These are phyloP conservation scores for Morelia viridis DNA, from an alignment of 2,797 vertebrate genomes.

Conservation along the genomic window DNA sequence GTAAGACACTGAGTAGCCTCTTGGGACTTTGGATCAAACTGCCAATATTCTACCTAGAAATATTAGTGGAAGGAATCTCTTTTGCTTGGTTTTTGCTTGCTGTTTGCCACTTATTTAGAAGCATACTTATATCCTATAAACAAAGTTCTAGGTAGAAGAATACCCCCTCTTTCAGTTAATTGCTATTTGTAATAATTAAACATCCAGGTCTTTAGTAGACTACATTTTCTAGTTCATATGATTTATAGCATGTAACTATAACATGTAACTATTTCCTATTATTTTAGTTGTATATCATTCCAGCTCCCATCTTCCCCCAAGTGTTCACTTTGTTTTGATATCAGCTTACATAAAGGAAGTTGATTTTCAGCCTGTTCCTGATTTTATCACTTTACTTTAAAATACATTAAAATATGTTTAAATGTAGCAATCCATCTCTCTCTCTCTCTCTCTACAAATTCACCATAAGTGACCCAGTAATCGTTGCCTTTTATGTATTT, in stretches of 20 bases:
- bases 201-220: conserved; percentile 59
- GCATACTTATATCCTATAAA: conserved; percentile 59
- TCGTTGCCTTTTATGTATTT: conserved; percentile 51
- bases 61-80: conserved; percentile 47
- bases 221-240: conserved; percentile 58
- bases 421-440: conserved; percentile 33
- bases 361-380: conserved; percentile 50
- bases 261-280: conserved; percentile 57
- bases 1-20: background rate
- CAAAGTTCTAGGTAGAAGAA: conserved; percentile 59
- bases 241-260: conserved; percentile 59
- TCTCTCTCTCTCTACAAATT: conserved; percentile 28
- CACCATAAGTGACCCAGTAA: conserved; percentile 55
- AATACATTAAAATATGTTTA: conserved; percentile 32
- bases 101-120: conserved; percentile 55
- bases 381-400: conserved; percentile 37
- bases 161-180: conserved; percentile 64
- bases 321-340: conserved; percentile 43
- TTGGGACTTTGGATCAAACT: background rate
- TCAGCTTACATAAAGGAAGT: conserved; percentile 51
- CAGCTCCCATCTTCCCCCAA: conserved; percentile 52
- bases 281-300: conserved; percentile 55
- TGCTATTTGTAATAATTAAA: conserved; percentile 67
- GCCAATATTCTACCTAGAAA: conserved; percentile 38
- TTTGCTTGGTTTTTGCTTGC: conserved; percentile 61